These are phyloP conservation scores for Meteorus sp. DNA, from an alignment of 1,140 invertebrate genomes.

Conservation along the genomic window DNA sequence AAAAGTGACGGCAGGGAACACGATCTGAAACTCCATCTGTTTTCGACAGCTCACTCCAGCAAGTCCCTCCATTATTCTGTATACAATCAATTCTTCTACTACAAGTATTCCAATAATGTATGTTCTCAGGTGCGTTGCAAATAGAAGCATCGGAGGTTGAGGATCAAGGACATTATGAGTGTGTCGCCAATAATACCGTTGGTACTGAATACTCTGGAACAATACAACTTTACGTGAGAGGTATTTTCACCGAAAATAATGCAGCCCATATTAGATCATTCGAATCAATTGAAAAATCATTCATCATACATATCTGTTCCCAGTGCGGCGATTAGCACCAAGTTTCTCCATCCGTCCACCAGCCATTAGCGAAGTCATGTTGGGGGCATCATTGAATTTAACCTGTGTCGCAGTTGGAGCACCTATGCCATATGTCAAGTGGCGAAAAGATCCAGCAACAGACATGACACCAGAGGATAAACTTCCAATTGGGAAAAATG, in stretches of 20 bases:
- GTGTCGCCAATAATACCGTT: conserved; percentile 86
- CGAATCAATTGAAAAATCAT: too few relatives aligned
- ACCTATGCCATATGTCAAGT: conserved; percentile 96
- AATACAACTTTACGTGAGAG: conserved; percentile 92
- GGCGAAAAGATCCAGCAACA: conserved; percentile 80
- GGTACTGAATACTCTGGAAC: conserved; percentile 92
- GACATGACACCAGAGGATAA: conserved; percentile 86
- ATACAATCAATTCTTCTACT: neutral
- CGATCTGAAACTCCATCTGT: conserved; percentile 3
- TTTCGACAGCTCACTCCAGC: conserved; percentile 8
- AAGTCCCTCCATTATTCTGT: neutral
- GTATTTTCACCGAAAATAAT: too few relatives aligned
- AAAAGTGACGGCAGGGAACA: conserved; percentile 28
- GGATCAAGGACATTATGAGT: conserved; percentile 92
- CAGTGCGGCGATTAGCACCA: conserved; percentile 90
- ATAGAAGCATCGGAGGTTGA: conserved; percentile 87
- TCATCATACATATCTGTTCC: conserved; percentile 40
- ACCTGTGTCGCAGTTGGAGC: conserved; percentile 96
- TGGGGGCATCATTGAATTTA: conserved; percentile 86
- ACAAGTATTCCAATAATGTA: conserved; percentile 10
- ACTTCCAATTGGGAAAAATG: conserved; percentile 82
- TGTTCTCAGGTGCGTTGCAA: conserved; percentile 81
- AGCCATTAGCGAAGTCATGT: conserved; percentile 81
- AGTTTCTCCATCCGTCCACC: conserved; percentile 92
- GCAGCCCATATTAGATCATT: too few relatives aligned